These are phyloP conservation scores for Leptinotarsa juncta DNA, from an alignment of 2,888 invertebrate genomes.

Conservation along the genomic window DNA sequence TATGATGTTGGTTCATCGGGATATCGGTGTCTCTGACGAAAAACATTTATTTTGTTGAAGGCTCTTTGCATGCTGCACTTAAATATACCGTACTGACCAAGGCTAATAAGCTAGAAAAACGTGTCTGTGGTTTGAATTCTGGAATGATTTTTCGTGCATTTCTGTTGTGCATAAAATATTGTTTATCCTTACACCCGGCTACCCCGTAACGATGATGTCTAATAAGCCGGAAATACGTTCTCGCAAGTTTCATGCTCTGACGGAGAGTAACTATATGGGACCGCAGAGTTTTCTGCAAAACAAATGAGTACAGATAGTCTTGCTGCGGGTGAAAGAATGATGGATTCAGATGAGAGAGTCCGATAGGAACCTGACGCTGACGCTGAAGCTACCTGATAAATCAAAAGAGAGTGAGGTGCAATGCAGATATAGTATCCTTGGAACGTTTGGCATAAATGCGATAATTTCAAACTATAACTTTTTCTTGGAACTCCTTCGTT, in stretches of 20 bases:
- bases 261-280: conserved; percentile 39
- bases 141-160: too few species aligned
- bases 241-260: conserved; percentile 19
- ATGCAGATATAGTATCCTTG: not conserved
- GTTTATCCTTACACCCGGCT: too few species aligned
- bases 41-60: too few species aligned
- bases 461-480: not conserved
- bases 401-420: conserved; percentile 48
- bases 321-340: conserved; percentile 53
- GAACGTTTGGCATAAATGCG: not conserved
- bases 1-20: too few species aligned
- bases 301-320: conserved; percentile 54
- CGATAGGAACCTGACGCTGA: too few species aligned
- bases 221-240: not conserved
- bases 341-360: conserved; percentile 57
- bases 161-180: too few species aligned
- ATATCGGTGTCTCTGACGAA: too few species aligned
- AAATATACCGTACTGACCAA: too few species aligned
- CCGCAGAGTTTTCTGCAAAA: conserved; percentile 39
- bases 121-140: too few species aligned
- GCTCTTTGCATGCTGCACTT: too few species aligned
- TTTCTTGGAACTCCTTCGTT: not conserved
- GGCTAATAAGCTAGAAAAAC: too few species aligned
- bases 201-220: too few species aligned
- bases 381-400: conserved; percentile 56